Conservation (phyloP, 2,888 invertebrate species). For the Macrophya annulata region DNA sequence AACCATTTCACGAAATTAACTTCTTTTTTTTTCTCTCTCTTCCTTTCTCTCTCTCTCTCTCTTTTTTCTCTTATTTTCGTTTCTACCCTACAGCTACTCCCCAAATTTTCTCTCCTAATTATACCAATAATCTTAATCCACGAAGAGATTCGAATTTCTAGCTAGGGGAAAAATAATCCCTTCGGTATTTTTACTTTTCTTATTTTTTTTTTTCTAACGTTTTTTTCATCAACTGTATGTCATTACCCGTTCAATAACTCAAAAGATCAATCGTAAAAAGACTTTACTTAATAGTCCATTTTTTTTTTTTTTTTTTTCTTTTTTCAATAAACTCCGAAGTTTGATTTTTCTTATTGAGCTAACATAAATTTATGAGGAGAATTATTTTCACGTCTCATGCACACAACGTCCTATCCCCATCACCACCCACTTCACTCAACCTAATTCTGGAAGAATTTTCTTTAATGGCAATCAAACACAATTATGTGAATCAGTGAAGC, state of each 20-base stretch:
- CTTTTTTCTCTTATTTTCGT: not conserved
- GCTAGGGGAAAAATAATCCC: not conserved
- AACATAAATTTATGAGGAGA: not conserved
- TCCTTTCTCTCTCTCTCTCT: not conserved
- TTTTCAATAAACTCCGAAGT: no score
- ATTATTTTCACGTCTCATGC: not conserved
- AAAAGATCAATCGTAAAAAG: no score
- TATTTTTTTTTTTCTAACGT: no score
- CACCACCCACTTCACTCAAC: not conserved
- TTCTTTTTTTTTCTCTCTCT: not conserved
- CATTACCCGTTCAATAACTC: no score
- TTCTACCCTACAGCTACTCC: not conserved
- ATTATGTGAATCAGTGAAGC: not conserved
- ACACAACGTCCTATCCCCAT: not conserved
- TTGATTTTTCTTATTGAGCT: no score
- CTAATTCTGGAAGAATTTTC: not conserved
- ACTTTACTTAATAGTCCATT: no score
- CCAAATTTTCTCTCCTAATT: conserved; percentile 10
- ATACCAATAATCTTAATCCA: conserved; percentile 21
- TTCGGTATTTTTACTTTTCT: not conserved
- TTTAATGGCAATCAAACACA: conserved; percentile 32
- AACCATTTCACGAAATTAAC: conserved; percentile 31
- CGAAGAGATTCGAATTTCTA: not conserved
- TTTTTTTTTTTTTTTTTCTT: no score
- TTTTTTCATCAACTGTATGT: no score